A percentile compares a stretch with the other conserved stretches of the same genome.
phyloP scores from a whole-genome alignment of 2,888 invertebrate species.

The Synanthedon tipuliformis region DNA sequence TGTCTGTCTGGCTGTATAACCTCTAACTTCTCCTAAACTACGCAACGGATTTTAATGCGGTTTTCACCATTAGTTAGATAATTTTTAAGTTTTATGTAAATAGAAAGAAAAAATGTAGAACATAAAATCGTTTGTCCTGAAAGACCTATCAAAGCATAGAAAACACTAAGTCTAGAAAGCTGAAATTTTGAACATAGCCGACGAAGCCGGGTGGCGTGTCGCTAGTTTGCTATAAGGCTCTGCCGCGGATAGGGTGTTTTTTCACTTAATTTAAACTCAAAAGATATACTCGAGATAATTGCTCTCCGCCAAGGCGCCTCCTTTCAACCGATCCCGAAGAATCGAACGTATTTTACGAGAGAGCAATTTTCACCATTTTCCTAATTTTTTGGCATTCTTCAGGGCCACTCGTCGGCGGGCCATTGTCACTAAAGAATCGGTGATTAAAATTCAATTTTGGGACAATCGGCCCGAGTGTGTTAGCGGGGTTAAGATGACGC shows the following conservation, averaged over 20 bases:
- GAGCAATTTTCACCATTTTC: slow-evolving; percentile 60
- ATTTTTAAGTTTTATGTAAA: no score
- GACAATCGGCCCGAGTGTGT: slow-evolving; percentile 59
- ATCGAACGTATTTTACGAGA: slow-evolving; percentile 54
- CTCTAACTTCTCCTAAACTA: no score
- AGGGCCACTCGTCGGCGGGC: slow-evolving; percentile 28
- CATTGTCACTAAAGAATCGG: slow-evolving; percentile 63
- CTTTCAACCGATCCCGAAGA: slow-evolving; percentile 32
- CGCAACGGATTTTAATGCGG: no score
- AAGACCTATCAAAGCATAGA: no score
- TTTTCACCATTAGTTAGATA: no score
- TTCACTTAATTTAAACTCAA: slow-evolving; percentile 70
- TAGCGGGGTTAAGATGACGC: slow-evolving; percentile 41
- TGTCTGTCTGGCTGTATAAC: no score
- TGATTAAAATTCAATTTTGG: slow-evolving; percentile 71
- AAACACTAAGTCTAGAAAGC: no score
- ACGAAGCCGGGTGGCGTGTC: no score
- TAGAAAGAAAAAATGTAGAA: no score
- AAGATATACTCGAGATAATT: slow-evolving; percentile 70
- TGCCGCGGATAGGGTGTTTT: slow-evolving; percentile 23
- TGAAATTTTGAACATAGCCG: no score
- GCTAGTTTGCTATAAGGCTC: no score
- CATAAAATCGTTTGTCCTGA: no score
- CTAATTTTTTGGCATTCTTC: slow-evolving; percentile 61
- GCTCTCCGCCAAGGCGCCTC: slow-evolving; percentile 34